These are phyloP conservation scores for Nasonia giraulti DNA, from an alignment of 1,140 invertebrate species.

Conservation along the genomic window DNA sequence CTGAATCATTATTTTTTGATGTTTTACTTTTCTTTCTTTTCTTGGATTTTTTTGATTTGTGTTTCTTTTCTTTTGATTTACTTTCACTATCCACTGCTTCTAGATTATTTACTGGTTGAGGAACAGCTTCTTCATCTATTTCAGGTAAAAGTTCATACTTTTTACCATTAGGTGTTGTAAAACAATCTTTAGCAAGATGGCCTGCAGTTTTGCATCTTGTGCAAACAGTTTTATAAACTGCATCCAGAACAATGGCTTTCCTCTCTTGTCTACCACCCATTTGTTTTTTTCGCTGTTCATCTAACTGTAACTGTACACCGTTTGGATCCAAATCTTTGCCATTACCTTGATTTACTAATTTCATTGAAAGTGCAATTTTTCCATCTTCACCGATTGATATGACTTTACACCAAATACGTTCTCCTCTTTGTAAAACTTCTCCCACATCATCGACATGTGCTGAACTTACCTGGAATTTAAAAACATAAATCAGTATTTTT, in stretches of 20 bases:
- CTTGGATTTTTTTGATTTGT: constrained; percentile 58
- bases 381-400: constrained; percentile 69
- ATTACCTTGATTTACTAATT: constrained; percentile 71
- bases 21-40: constrained; percentile 60
- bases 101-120: background rate
- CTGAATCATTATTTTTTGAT: constrained; percentile 51
- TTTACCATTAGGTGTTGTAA: constrained; percentile 68
- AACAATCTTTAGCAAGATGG: constrained; percentile 71
- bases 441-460: constrained; percentile 67
- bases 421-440: constrained; percentile 69
- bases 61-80: constrained; percentile 54
- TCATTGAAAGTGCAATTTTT: constrained; percentile 73
- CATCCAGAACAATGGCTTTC: constrained; percentile 68
- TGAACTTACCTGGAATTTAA: constrained; percentile 61
- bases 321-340: constrained; percentile 72
- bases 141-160: constrained; percentile 71
- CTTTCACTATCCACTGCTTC: constrained; percentile 9
- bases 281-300: constrained; percentile 66
- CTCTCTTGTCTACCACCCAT: constrained; percentile 54
- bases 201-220: constrained; percentile 70
- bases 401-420: constrained; percentile 72
- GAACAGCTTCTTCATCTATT: constrained; percentile 56
- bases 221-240: constrained; percentile 71
- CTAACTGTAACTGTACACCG: constrained; percentile 68
- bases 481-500: constrained; percentile 12